Evolutionary conservation across 2,888 invertebrate species (phyloP), one percentile per base, ranked within the genome.

Genomic region (Flabesymbios commensalis): DNA sequence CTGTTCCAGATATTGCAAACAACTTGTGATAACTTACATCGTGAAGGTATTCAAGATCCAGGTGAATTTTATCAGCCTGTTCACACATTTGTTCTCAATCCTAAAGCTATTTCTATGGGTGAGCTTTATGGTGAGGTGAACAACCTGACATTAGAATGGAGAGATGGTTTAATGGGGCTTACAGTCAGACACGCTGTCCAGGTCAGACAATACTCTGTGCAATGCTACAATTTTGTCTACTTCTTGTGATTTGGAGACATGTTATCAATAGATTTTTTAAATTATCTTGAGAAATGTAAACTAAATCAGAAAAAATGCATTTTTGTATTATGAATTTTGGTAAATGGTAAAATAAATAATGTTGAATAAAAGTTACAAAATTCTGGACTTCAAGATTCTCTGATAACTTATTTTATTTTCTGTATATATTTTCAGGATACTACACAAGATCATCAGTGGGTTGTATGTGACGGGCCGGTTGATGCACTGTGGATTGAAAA

Each of bases 401-500:
- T n/a, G n/a, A n/a, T n/a, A n/a, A n/a, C n/a, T n/a, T n/a, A n/a
- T n/a, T n/a, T n/a, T n/a, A n/a, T n/a, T n/a, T n/a, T n/a, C n/a
- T n/a, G n/a, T n/a, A n/a, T n/a, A n/a, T n/a, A 24, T 31, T 49
- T 54, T 19, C 63, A 82, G 81, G 81, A 83, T 60, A 83, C 81
- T 14, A 75, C 79, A 3, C 78, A 78, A 4, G 79, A 92, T 72
- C 93, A 94, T 78, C 93, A 94, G 76, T 94, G 94, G 94, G 87
- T 94, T 56, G 88, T 93, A 43, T 93, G 93, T 80, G 94, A 94
- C 78, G 94, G 94, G 0, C 94, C 80, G 4, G 93, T 94, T 0
- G 94, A 94, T 80, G 93, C 94, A 0, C 89, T 93, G 24, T 94
- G 94, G 94, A 94, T 94, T 67, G 94, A 94, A 82, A 94, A 93